A percentile compares a stretch with the other conserved stretches of the same genome.
Evolutionary conservation across 1,140 invertebrate species (phyloP).

Genomic region (Apis mellifera): Amel_HAv3.1 CM009939.2:5501001-5501500

Average conservation of each 20-base stretch:
- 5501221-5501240: conserved; percentile 28
- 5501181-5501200: conserved; percentile 9
- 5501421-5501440: background rate
- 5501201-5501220: conserved; percentile 24
- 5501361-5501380: background rate
- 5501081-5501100: conserved; percentile 77
- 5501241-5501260: background rate
- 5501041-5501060: conserved; percentile 76
- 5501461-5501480: too few relatives aligned
- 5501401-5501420: background rate
- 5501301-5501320: background rate
- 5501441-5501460: too few relatives aligned
- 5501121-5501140: conserved; percentile 80
- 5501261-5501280: background rate
- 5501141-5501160: conserved; percentile 66
- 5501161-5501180: conserved; percentile 20
- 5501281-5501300: too few relatives aligned
- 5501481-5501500: too few relatives aligned
- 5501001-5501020: conserved; percentile 70
- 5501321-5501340: background rate
- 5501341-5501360: too few relatives aligned
- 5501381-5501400: background rate
- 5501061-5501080: conserved; percentile 79
- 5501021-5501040: conserved; percentile 72
- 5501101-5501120: conserved; percentile 80